Conservation (phyloP, 1,140 invertebrate species). For the Thereuonema tuberculata region DNA sequence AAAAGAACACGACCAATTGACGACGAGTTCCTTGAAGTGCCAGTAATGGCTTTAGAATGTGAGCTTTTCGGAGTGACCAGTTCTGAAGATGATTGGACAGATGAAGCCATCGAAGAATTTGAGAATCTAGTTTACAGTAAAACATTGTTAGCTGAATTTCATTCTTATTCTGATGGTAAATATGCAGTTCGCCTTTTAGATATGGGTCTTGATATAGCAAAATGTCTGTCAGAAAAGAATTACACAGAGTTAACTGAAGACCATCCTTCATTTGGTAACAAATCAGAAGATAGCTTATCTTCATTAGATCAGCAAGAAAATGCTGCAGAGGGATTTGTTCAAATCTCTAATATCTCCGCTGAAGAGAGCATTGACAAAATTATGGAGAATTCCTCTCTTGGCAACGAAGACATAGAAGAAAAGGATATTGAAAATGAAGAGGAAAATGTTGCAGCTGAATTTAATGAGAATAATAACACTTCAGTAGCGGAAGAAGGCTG, state of each 20-base stretch:
- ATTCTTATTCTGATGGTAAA: neutral
- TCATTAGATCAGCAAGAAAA: too few relatives aligned
- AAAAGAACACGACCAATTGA: neutral
- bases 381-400: too few relatives aligned
- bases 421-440: too few relatives aligned
- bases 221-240: neutral
- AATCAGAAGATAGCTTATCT: too few relatives aligned
- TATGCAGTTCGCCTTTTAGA: neutral
- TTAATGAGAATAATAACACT: too few relatives aligned
- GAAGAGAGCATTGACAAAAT: too few relatives aligned
- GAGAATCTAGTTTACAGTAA: neutral
- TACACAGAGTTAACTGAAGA: neutral
- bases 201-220: neutral
- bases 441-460: too few relatives aligned
- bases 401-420: too few relatives aligned
- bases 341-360: too few relatives aligned
- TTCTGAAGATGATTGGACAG: neutral
- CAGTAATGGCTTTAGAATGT: neutral
- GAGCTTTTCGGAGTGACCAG: neutral
- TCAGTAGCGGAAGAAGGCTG: too few relatives aligned
- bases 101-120: constrained; percentile 3
- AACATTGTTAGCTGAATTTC: neutral
- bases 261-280: neutral
- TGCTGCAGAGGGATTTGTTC: too few relatives aligned
- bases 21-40: neutral